Conservation (phyloP, 2,797 vertebrate species). For the Thamnophis elegans region DNA sequence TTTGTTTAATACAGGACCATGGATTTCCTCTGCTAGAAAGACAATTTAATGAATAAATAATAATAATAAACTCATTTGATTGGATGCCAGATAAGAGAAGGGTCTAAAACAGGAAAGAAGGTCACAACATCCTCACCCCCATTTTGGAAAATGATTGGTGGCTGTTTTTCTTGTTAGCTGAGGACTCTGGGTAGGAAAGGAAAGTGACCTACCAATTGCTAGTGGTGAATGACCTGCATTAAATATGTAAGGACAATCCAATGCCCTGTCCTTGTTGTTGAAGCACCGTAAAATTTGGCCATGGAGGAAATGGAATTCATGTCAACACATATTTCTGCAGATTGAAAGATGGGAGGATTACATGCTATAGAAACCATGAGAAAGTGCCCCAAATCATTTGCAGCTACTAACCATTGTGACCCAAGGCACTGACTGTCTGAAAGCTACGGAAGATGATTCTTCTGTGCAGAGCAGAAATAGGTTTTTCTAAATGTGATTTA, state of each 20-base stretch:
- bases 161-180: not conserved
- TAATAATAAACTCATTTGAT: not conserved
- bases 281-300: not conserved
- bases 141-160: not conserved
- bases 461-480: not conserved
- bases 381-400: not conserved
- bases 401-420: not conserved
- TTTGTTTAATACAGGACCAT: not conserved
- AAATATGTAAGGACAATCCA: not conserved
- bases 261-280: not conserved
- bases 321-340: not conserved
- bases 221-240: not conserved
- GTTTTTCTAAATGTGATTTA: not conserved
- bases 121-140: not conserved
- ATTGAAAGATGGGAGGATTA: not conserved
- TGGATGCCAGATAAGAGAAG: not conserved
- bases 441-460: not conserved
- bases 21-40: not conserved
- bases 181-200: not conserved
- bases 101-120: not conserved
- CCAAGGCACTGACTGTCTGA: not conserved
- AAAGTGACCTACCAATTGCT: not conserved
- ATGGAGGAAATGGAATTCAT: not conserved
- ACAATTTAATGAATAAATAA: not conserved
- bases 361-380: not conserved